Percentiles rank a stretch among this genome's conserved stretches.
Conservation (phyloP, 2,797 vertebrate genomes). For the Fringilla coelebs region DNA sequence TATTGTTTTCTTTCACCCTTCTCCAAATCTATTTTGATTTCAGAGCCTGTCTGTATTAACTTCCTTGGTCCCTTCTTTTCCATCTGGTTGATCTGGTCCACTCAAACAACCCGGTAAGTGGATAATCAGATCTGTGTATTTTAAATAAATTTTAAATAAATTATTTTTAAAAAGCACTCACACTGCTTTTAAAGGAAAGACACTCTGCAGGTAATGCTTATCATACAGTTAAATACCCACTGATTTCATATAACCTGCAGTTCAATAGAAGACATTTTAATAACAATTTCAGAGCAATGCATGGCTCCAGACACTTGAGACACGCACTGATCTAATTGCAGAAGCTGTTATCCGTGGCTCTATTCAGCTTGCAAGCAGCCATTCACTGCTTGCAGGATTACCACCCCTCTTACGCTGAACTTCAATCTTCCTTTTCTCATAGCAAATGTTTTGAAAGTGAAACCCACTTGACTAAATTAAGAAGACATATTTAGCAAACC, state of each 20-base stretch:
- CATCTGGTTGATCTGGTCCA: neutral
- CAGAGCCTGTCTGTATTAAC: neutral
- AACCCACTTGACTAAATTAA: conserved; percentile 41
- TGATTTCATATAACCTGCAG: neutral
- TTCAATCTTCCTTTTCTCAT: neutral
- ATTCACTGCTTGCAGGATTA: neutral
- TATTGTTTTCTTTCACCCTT: neutral
- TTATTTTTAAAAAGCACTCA: neutral
- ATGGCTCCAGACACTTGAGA: neutral
- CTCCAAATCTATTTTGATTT: neutral
- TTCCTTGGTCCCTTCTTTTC: neutral
- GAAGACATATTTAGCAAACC: conserved; percentile 37
- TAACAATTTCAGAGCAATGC: neutral
- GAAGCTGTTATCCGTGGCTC: neutral
- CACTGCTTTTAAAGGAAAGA: neutral
- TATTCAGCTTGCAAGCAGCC: neutral
- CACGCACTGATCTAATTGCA: neutral
- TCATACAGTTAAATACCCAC: neutral
- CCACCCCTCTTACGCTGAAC: neutral
- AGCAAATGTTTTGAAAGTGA: conserved; percentile 42
- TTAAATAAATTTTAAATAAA: neutral
- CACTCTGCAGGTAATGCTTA: neutral
- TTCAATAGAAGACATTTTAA: neutral
- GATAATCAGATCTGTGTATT: neutral
- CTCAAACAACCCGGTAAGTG: rapidly evolving